Base-by-base conservation (phyloP, 2,888 invertebrate genomes). In the Herminia tarsipennalis region DNA sequence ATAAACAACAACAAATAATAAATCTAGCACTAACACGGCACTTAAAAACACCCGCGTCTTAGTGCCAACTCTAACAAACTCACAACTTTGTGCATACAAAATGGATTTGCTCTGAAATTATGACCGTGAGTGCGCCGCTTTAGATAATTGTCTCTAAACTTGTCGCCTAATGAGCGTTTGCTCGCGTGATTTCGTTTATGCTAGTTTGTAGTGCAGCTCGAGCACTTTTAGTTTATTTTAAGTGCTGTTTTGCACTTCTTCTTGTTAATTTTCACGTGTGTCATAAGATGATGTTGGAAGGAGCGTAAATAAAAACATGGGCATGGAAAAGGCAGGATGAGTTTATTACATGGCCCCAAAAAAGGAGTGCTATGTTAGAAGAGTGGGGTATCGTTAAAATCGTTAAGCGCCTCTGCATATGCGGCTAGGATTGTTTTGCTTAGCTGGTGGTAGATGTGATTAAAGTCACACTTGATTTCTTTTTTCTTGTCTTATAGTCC, bases 141-240 rank as follows among this genome's bases (percentile, higher is more conserved):
- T 69, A 81, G 85, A 85, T 88, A 88, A 88, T 88, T 86, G 85
- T 79, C 69, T 73, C 71, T 77, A 79, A 82, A 81, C 82, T 81
- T 76, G 77, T 76, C 74, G 68, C 68, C 76, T 88, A 87, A 88
- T 86, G 85, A 86, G 84, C 66, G 63, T 65, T 61, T 56, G 63
- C 63, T 65, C 47, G 63, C 62, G 54, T 63, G 53, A 62, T 64
- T 63, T 51, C 54, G 58, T 64, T 73, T 66, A 67, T 50, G 52
- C 34, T 54, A 65, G 51, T 59, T 61, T 40, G 42, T 48, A 37
- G 32, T 27, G 37, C 21, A 10, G 20, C 21, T 25, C 1, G 22
- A 38, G 33, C 21, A 18, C 24, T 28, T 30, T 39, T 18, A 4
- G 14, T 17, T 1, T 10, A 9, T 38, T 38, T 32, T 13, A 33